phyloP scores from a whole-genome alignment of 2,888 invertebrate genomes.

The Teleogryllus oceanicus region DNA sequence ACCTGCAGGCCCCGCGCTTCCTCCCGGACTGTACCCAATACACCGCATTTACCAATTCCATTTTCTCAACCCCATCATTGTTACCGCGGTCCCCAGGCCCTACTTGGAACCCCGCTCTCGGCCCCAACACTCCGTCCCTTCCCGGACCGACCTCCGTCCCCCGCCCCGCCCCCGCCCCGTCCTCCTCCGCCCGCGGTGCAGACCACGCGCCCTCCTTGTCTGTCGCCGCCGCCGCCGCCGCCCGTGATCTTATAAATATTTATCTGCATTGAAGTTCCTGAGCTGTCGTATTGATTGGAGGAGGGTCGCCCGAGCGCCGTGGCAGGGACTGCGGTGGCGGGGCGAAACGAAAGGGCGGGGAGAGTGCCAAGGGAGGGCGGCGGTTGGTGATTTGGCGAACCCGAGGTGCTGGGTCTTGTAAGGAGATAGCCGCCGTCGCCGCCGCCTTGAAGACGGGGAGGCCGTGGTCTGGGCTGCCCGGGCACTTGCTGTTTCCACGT shows the following conservation, averaged over 20 bases:
- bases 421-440: too few species aligned
- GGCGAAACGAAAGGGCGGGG: background rate
- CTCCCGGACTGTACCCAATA: slow-evolving; percentile 12
- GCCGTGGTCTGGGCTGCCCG: too few species aligned
- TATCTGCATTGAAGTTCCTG: slow-evolving; percentile 28
- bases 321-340: slow-evolving; percentile 10
- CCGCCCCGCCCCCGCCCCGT: background rate
- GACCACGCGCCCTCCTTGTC: background rate
- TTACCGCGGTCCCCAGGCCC: slow-evolving; percentile 22
- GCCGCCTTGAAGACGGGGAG: too few species aligned
- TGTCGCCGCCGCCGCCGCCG: slow-evolving; percentile 24
- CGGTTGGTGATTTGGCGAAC: too few species aligned
- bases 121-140: slow-evolving; percentile 20
- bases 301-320: background rate
- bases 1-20: background rate
- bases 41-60: slow-evolving; percentile 31
- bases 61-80: slow-evolving; percentile 30
- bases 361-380: background rate
- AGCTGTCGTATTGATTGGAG: slow-evolving; percentile 32
- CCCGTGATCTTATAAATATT: slow-evolving; percentile 34
- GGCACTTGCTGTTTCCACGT: too few species aligned
- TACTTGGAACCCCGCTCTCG: slow-evolving; percentile 23
- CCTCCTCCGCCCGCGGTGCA: background rate
- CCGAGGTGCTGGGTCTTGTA: too few species aligned
- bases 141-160: slow-evolving; percentile 20